A percentile compares a stretch with the other conserved stretches of the same genome.
phyloP scores from a whole-genome alignment of 2,888 invertebrate genomes.

The Hypsopygia costalis region DNA sequence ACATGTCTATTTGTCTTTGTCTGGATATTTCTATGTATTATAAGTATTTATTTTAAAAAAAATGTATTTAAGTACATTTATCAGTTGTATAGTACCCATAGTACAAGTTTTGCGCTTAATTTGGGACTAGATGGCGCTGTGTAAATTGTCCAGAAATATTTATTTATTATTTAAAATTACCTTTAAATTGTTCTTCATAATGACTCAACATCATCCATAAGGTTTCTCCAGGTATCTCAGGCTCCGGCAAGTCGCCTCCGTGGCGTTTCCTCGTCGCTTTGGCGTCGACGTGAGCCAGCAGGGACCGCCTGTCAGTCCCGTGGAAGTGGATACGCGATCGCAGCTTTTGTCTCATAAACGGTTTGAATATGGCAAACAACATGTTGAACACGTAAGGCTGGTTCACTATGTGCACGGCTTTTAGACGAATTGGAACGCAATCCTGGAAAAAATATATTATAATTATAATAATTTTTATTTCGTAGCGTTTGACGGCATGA shows the following conservation, averaged over 20 bases:
- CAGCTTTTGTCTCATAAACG: conserved; percentile 91
- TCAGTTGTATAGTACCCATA: too few species aligned
- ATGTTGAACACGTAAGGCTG: conserved; percentile 95
- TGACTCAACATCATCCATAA: conserved; percentile 83
- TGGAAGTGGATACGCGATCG: conserved; percentile 89
- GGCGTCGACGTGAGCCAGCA: conserved; percentile 80
- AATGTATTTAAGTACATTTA: too few species aligned
- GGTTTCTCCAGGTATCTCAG: conserved; percentile 82
- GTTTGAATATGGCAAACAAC: conserved; percentile 92
- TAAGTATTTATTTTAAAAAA: too few species aligned
- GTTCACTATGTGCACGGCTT: conserved; percentile 93
- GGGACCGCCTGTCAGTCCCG: conserved; percentile 82
- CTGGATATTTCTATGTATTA: too few species aligned
- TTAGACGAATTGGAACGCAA: conserved; percentile 90
- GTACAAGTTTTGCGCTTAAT: too few species aligned
- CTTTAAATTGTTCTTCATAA: conserved; percentile 84
- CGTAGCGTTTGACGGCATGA: too few species aligned
- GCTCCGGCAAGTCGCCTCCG: conserved; percentile 84
- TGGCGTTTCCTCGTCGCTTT: conserved; percentile 82
- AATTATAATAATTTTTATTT: too few species aligned
- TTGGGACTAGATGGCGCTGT: too few species aligned
- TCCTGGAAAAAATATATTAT: conserved; percentile 82
- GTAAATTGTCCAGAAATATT: too few species aligned
- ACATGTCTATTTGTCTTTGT: too few species aligned
- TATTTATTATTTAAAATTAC: conserved; percentile 76